Percentiles rank a stretch among this genome's conserved stretches.
Evolutionary conservation across 2,113 vertebrate genomes (phyloP).

Genomic region (Apodemus sylvaticus): DNA sequence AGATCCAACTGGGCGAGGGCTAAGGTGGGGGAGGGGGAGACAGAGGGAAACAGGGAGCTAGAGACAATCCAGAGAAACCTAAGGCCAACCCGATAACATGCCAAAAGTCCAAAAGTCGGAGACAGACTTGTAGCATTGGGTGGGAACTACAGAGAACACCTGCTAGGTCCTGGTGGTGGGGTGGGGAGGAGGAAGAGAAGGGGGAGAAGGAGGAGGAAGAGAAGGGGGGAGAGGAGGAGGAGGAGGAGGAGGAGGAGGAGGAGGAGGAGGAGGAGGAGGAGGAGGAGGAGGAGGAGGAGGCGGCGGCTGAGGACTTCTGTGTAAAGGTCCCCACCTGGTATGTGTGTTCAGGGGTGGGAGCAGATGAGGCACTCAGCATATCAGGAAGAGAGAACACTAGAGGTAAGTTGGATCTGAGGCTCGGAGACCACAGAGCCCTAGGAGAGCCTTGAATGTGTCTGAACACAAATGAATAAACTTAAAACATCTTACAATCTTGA

Average conservation of each 20-base stretch:
- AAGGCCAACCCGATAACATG: background rate
- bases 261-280: background rate
- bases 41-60: background rate
- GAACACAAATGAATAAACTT: background rate
- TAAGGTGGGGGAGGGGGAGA: background rate
- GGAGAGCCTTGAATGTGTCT: background rate
- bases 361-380: background rate
- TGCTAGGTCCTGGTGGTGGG: fast-evolving
- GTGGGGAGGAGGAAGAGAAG: too few species aligned
- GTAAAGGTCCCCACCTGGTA: background rate
- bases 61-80: conserved; percentile 17
- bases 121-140: background rate
- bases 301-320: background rate
- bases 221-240: too few species aligned
- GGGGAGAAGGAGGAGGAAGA: too few species aligned
- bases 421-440: too few species aligned
- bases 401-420: background rate
- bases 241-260: background rate
- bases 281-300: background rate
- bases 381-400: background rate
- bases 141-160: background rate
- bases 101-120: background rate
- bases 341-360: background rate
- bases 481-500: background rate
- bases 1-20: background rate